Evolutionary conservation across 1,140 invertebrate species (phyloP), one percentile per base, ranked within the genome.

Genomic region (Drosophila biarmipes): DNA sequence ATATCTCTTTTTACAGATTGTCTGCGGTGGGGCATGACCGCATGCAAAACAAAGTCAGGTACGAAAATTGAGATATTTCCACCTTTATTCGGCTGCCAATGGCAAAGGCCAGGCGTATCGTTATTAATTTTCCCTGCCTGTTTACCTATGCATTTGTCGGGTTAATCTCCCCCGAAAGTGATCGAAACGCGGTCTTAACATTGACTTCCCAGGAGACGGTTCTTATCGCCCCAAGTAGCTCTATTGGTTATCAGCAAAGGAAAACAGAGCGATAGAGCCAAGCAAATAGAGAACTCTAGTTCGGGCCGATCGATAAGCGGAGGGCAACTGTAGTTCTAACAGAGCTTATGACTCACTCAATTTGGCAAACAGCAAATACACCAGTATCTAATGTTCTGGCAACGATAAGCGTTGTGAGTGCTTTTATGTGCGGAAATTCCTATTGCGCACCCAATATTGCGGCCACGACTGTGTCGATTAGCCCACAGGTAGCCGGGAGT

Each of bases 1-100:
- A 11, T 52, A 38, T 53, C 6, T 48, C 17, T 54, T 19, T 14
- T 63, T 19, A 35, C 34, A 51, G 37, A 48, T 31, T 85, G 57
- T 73, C 51, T 56, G 72, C 46, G 51, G 58, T 67, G 61, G 77
- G 61, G 77, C 76, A 86, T 80, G 77, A 76, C 72, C 80, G 59
- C 68, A 82, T 54, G 69, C 69, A 67, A 84, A 82, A 53, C 63
- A 80, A 86, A 71, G 67, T 71, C 67, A 71, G 67, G 67, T 71
- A 71, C 67, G 67, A 69, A 11, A 38, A 48, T 46, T 48, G 6
- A 68, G 63, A 69, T 71, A 69, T 48, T 56, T 40, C 17, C 34
- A 67, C 19, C 55, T 54, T 46, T 53, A 74, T 63, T 52, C 51
- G 27, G 5, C 38, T 62, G 69, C 61, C 69, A 72, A 59, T 61